These are phyloP conservation scores for Sisor rabdophorus DNA, from an alignment of 2,113 vertebrate species.

Conservation along the genomic window DNA sequence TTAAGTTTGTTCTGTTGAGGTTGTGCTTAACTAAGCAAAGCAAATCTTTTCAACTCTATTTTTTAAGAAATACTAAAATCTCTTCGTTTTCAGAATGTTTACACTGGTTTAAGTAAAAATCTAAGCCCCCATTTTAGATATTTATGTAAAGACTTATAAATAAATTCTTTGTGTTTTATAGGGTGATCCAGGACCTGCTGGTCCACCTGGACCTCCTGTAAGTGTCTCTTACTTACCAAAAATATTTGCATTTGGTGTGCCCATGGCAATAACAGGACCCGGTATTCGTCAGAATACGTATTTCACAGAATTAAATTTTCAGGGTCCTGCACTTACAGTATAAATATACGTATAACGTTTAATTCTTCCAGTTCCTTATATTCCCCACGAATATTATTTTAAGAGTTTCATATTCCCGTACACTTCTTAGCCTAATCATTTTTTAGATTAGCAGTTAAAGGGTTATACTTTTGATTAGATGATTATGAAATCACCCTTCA, in stretches of 20 bases:
- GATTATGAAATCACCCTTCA: too few relatives aligned
- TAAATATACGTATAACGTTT: background rate
- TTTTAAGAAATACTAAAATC: too few relatives aligned
- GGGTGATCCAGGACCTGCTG: slow-evolving; percentile 83
- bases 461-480: too few relatives aligned
- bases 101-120: too few relatives aligned
- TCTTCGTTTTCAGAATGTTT: too few relatives aligned
- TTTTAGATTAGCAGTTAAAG: too few relatives aligned
- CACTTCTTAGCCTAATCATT: too few relatives aligned
- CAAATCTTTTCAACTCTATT: too few relatives aligned
- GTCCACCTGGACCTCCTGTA: slow-evolving; percentile 85
- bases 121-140: background rate
- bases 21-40: too few relatives aligned
- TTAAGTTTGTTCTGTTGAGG: too few relatives aligned
- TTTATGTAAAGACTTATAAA: background rate
- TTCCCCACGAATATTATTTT: background rate
- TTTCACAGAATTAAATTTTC: background rate
- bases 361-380: background rate
- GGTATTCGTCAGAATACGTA: background rate
- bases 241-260: too few relatives aligned
- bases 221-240: slow-evolving; percentile 69
- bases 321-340: background rate
- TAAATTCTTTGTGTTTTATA: slow-evolving; percentile 55
- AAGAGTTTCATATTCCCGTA: background rate
- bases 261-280: background rate